Conservation (phyloP, 2,888 invertebrate genomes). For the Microdon myrmicae region DNA sequence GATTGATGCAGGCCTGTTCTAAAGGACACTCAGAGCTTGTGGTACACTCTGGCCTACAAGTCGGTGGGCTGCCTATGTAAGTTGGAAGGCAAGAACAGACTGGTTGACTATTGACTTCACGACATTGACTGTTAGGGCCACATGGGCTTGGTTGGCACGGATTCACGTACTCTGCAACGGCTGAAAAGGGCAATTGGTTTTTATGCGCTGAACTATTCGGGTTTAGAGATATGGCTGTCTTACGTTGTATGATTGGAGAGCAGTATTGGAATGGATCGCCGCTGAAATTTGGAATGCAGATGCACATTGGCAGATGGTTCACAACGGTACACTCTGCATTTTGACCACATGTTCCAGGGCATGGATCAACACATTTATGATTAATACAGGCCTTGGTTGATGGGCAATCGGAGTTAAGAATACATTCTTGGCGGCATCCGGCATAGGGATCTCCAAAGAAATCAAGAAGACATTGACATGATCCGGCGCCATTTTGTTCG, state of each 20-base stretch:
- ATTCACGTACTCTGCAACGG: conserved; percentile 64
- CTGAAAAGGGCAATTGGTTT: conserved; percentile 52
- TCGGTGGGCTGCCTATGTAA: conserved; percentile 75
- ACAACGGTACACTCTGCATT: conserved; percentile 80
- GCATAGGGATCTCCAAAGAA: conserved; percentile 83
- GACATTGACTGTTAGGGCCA: conserved; percentile 74
- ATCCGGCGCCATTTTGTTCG: conserved; percentile 72
- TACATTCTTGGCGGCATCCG: conserved; percentile 80
- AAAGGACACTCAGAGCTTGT: conserved; percentile 74
- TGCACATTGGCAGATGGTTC: conserved; percentile 77
- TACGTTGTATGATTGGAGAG: conserved; percentile 67
- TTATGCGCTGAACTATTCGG: neutral
- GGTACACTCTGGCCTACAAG: conserved; percentile 82
- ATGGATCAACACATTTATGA: conserved; percentile 81
- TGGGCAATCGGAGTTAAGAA: conserved; percentile 78
- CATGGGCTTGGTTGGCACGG: conserved; percentile 74
- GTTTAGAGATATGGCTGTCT: conserved; percentile 55
- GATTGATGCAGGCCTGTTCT: conserved; percentile 73
- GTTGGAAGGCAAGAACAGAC: conserved; percentile 73
- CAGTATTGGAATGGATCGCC: conserved; percentile 82
- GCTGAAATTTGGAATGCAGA: conserved; percentile 75
- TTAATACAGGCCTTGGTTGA: conserved; percentile 76
- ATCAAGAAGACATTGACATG: conserved; percentile 77
- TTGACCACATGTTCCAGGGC: conserved; percentile 79
- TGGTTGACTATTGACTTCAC: conserved; percentile 69